Evolutionary conservation across 2,113 vertebrate genomes (phyloP).

Genomic region (Talpa occidentalis): DNA sequence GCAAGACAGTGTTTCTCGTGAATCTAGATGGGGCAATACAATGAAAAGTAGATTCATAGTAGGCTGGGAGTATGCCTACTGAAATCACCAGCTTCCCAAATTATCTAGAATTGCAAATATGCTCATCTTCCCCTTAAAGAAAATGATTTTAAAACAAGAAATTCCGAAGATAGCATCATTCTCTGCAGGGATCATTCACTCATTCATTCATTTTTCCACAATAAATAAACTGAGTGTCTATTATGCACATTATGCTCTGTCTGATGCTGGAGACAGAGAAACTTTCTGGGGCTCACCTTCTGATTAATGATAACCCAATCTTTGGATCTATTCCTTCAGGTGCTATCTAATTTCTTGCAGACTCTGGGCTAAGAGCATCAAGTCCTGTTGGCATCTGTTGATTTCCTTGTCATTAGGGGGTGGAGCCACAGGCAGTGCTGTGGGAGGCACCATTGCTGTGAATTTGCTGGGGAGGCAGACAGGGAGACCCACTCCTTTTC

Average conservation of each 20-base stretch:
- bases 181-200: background rate
- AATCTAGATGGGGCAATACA: background rate
- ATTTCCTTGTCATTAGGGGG: background rate
- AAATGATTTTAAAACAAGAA: slow-evolving; percentile 9
- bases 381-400: background rate
- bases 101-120: background rate
- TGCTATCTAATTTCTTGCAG: background rate
- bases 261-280: background rate
- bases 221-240: background rate
- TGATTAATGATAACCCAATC: background rate
- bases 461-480: background rate
- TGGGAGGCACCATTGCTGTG: background rate
- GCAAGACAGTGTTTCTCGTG: background rate
- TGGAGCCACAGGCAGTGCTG: background rate
- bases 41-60: background rate
- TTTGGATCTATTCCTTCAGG: background rate
- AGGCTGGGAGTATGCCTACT: background rate
- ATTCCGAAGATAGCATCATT: background rate
- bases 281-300: background rate
- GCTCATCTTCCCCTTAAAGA: background rate
- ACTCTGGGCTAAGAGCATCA: background rate
- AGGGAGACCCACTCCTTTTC: background rate
- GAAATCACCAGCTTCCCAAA: background rate
- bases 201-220: background rate
- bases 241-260: background rate